Evolutionary conservation across 2,113 vertebrate species (phyloP).

Genomic region (Cyanoderma ruficeps): DNA sequence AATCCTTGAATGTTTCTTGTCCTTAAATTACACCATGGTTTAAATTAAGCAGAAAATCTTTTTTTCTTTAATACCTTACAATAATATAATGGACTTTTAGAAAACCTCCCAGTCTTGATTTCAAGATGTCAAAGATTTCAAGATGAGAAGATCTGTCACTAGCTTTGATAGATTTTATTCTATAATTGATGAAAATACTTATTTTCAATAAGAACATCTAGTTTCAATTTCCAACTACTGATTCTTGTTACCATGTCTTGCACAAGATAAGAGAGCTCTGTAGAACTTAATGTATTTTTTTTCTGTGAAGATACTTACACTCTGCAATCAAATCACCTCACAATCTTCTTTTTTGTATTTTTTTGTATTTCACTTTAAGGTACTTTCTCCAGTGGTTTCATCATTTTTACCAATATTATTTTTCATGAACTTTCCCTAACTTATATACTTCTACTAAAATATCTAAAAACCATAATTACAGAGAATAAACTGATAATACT

Average conservation of each 20-base stretch:
- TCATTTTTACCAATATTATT: not conserved
- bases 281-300: not conserved
- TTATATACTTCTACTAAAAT: not conserved
- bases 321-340: not conserved
- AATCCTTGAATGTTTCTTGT: not conserved
- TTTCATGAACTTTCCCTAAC: not conserved
- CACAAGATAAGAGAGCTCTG: not conserved
- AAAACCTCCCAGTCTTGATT: not conserved
- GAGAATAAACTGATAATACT: not conserved
- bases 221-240: not conserved
- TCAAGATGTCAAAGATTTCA: not conserved
- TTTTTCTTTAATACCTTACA: not conserved
- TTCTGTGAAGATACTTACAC: not conserved
- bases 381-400: not conserved
- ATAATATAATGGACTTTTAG: not conserved
- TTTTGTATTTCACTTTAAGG: not conserved
- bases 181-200: slow-evolving; percentile 16
- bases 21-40: not conserved
- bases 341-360: not conserved
- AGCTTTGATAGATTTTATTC: not conserved
- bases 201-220: not conserved
- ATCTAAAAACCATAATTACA: not conserved
- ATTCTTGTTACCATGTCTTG: not conserved
- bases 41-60: not conserved
- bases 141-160: not conserved